Evolutionary conservation across 2,113 vertebrate species (phyloP).

Genomic region (Aspiorhynchus laticeps): DNA sequence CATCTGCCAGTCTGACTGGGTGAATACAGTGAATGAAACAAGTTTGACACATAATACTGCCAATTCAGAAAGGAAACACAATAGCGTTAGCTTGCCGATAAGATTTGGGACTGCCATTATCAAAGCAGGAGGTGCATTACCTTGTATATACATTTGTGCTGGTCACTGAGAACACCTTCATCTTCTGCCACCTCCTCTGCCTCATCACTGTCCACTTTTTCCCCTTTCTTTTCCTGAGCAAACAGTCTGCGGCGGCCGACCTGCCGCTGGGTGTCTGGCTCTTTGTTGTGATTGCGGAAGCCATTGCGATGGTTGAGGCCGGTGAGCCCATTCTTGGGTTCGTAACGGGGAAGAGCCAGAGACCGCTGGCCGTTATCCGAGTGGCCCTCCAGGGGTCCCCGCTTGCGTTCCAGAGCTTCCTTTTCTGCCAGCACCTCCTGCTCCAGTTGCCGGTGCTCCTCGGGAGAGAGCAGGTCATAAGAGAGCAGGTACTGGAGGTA

Average conservation of each 20-base stretch:
- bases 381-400: slow-evolving; percentile 93
- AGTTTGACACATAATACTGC: neutral
- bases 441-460: slow-evolving; percentile 91
- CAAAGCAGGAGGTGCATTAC: slow-evolving; percentile 65
- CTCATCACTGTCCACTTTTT: slow-evolving; percentile 79
- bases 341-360: slow-evolving; percentile 90
- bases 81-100: neutral
- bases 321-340: slow-evolving; percentile 84
- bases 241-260: slow-evolving; percentile 94
- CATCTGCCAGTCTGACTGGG: slow-evolving; percentile 17
- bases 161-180: slow-evolving; percentile 86
- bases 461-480: slow-evolving; percentile 89
- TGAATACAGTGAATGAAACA: slow-evolving; percentile 4
- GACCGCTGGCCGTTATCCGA: slow-evolving; percentile 81
- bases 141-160: slow-evolving; percentile 99
- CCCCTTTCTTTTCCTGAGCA: slow-evolving; percentile 94
- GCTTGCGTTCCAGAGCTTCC: slow-evolving; percentile 88
- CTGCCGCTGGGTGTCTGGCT: slow-evolving; percentile 67
- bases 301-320: slow-evolving; percentile 73
- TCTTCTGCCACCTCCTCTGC: slow-evolving; percentile 79
- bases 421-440: slow-evolving; percentile 94
- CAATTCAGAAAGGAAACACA: neutral
- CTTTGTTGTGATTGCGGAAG: slow-evolving; percentile 76
- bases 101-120: neutral
- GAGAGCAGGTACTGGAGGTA: slow-evolving; percentile 99